Evolutionary conservation across 2,797 vertebrate species (phyloP).

Genomic region (Euthynnus affinis): DNA sequence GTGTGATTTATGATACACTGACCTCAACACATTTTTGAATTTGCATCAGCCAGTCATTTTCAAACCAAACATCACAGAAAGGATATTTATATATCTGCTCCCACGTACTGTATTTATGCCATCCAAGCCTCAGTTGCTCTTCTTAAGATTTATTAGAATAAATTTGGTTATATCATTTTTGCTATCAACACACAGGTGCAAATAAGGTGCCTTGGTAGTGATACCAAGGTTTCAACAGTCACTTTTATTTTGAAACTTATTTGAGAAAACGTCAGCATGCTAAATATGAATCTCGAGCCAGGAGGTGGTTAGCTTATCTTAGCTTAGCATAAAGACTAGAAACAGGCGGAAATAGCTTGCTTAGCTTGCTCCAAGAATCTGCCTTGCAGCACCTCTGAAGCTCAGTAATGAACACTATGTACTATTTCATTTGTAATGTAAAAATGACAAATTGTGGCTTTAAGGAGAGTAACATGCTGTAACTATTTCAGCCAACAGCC

Average conservation of each 20-base stretch:
- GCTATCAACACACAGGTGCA: conserved; percentile 47
- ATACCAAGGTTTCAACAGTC: not conserved
- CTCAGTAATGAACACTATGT: no score
- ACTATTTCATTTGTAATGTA: not conserved
- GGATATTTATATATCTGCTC: conserved; percentile 34
- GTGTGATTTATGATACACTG: conserved; percentile 61
- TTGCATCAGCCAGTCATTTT: conserved; percentile 52
- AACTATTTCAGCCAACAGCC: not conserved
- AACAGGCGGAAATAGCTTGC: no score
- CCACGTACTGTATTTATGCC: conserved; percentile 20
- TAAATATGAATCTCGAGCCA: not conserved
- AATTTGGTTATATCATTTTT: conserved; percentile 16
- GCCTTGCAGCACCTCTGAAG: no score
- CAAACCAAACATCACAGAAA: conserved; percentile 57
- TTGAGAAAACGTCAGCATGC: not conserved
- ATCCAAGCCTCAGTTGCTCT: conserved; percentile 45
- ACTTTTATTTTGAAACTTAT: not conserved
- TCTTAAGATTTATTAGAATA: conserved; percentile 17
- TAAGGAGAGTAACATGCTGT: not conserved
- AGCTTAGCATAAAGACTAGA: not conserved
- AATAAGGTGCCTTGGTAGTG: conserved; percentile 6
- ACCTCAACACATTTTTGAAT: conserved; percentile 60
- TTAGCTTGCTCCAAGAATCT: no score
- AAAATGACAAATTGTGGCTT: not conserved
- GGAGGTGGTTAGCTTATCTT: not conserved